Evolutionary conservation across 2,888 invertebrate species (phyloP).

Genomic region (Buathra laborator): DNA sequence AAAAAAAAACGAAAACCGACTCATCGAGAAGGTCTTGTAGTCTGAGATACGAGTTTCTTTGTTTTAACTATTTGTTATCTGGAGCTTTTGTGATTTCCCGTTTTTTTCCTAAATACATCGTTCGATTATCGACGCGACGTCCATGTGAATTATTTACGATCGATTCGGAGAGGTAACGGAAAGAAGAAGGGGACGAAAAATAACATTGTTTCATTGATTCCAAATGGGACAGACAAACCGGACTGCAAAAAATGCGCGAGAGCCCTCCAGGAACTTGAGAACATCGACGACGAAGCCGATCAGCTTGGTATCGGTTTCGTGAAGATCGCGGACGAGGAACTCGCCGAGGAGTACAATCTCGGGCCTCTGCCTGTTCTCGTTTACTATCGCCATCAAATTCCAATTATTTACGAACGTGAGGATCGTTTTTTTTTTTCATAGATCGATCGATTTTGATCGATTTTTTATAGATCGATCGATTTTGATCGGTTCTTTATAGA

Average conservation of each 20-base stretch:
- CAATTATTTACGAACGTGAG: constrained; percentile 97
- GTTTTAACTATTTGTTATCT: background rate
- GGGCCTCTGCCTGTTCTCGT: constrained; percentile 95
- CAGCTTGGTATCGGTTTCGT: constrained; percentile 97
- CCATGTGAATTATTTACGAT: background rate
- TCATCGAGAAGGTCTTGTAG: background rate
- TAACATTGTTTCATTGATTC: constrained; percentile 74
- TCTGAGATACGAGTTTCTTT: constrained; percentile 1
- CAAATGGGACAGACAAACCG: constrained; percentile 91
- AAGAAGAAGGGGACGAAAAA: constrained; percentile 35
- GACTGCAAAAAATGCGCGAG: constrained; percentile 97
- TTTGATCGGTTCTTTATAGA: background rate
- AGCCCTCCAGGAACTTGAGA: constrained; percentile 95
- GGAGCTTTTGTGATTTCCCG: background rate
- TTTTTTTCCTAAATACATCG: background rate
- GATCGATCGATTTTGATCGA: constrained; percentile 1
- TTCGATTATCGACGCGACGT: background rate
- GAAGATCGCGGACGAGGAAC: constrained; percentile 95
- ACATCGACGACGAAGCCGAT: constrained; percentile 97
- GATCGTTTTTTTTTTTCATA: constrained; percentile 52
- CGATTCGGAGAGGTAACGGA: background rate
- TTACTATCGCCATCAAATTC: constrained; percentile 97
- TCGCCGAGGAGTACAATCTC: constrained; percentile 97
- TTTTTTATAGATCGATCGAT: constrained; percentile 2
- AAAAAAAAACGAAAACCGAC: constrained; percentile 21